Conservation (phyloP, 2,113 vertebrate genomes). For the Holacanthus passer region DNA sequence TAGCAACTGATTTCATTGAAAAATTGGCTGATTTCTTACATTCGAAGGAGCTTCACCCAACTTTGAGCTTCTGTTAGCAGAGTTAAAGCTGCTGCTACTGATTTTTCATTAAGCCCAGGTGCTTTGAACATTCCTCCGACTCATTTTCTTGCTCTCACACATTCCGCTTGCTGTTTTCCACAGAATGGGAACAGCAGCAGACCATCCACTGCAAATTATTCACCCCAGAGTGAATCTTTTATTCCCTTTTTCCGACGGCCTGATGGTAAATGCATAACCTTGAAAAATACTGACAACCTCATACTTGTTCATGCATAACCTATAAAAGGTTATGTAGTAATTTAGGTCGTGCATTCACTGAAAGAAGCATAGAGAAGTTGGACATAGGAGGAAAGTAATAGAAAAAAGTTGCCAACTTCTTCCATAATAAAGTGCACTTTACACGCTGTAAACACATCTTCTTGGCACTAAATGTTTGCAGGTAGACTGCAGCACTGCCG, state of each 20-base stretch:
- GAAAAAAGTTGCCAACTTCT: neutral
- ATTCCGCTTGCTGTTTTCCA: slow-evolving; percentile 32
- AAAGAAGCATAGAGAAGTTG: slow-evolving; percentile 6
- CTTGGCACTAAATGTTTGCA: neutral
- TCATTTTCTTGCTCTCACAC: slow-evolving; percentile 39
- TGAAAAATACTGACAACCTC: slow-evolving; percentile 20
- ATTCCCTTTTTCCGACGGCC: slow-evolving; percentile 22
- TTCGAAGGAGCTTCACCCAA: slow-evolving; percentile 23
- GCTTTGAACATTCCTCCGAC: slow-evolving; percentile 39
- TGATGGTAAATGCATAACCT: slow-evolving; percentile 38
- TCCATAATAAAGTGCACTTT: slow-evolving; percentile 6
- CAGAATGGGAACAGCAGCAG: slow-evolving; percentile 47
- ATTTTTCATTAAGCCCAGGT: slow-evolving; percentile 45
- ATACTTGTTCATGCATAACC: slow-evolving; percentile 19
- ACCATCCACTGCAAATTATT: slow-evolving; percentile 38
- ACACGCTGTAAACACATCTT: neutral
- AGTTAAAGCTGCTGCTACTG: slow-evolving; percentile 45
- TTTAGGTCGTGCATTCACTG: slow-evolving; percentile 29
- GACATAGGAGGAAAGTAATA: slow-evolving; percentile 6
- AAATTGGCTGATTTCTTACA: slow-evolving; percentile 19
- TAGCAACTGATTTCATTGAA: slow-evolving; percentile 40
- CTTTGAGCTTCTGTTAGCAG: slow-evolving; percentile 30
- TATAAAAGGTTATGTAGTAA: slow-evolving; percentile 1
- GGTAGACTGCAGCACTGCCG: slow-evolving; percentile 7
- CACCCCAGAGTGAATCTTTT: slow-evolving; percentile 11